Conservation (phyloP, 2,113 vertebrate species). For the Merops nubicus region DNA sequence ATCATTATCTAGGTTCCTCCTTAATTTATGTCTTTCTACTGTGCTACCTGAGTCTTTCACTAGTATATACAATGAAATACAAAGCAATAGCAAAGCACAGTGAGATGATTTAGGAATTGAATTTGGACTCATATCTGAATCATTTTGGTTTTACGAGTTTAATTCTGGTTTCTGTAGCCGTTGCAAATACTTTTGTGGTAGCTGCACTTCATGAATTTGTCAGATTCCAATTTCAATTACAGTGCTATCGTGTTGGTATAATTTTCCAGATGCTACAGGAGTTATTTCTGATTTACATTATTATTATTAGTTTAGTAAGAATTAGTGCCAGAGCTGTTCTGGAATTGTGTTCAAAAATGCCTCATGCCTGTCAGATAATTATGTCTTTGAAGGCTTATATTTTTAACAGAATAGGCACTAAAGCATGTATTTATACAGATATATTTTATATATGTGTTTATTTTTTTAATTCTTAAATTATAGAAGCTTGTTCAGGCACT, state of each 20-base stretch:
- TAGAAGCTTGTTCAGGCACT: neutral
- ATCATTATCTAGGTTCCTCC: neutral
- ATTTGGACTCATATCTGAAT: neutral
- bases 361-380: neutral
- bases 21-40: neutral
- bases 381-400: neutral
- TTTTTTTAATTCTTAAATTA: neutral
- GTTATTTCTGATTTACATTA: conserved; percentile 29
- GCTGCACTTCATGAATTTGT: neutral
- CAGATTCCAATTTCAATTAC: conserved; percentile 1
- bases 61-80: neutral
- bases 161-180: neutral
- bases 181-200: neutral
- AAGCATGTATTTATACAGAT: neutral
- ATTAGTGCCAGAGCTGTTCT: neutral
- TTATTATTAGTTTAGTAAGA: conserved; percentile 7
- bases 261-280: neutral
- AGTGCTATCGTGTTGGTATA: neutral
- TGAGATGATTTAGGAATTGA: neutral
- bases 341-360: neutral
- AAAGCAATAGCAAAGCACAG: neutral
- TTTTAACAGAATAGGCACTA: neutral
- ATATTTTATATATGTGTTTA: neutral
- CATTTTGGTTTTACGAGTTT: neutral
- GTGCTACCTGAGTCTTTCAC: neutral